Evolutionary conservation across 2,888 invertebrate genomes (phyloP).

Genomic region (Netelia virgata): DNA sequence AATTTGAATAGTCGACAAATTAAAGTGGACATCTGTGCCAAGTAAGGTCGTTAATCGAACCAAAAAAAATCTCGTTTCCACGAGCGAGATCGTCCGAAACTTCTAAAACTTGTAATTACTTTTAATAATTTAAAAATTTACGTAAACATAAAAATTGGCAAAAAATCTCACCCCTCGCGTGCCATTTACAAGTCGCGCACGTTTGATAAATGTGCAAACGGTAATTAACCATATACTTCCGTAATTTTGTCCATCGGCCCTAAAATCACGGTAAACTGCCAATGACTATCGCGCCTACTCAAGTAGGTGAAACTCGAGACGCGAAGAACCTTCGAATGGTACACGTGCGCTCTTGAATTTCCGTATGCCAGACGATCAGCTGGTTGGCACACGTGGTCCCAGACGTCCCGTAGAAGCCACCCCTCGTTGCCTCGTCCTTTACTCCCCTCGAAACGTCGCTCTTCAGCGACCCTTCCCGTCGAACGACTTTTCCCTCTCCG

Average conservation of each 20-base stretch:
- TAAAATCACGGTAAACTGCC: slow-evolving; percentile 13
- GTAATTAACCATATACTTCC: too few relatives aligned
- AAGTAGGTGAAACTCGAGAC: slow-evolving; percentile 19
- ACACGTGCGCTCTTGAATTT: slow-evolving; percentile 64
- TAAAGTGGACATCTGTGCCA: slow-evolving; percentile 33
- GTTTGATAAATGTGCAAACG: too few relatives aligned
- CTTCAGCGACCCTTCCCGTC: slow-evolving; percentile 62
- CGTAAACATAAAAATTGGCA: too few relatives aligned
- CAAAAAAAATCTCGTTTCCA: slow-evolving; percentile 13
- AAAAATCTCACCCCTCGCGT: too few relatives aligned
- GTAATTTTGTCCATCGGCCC: too few relatives aligned
- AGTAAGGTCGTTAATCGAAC: slow-evolving; percentile 32
- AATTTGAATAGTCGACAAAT: slow-evolving; percentile 62
- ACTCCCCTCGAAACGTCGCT: slow-evolving; percentile 43
- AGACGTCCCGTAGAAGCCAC: slow-evolving; percentile 57
- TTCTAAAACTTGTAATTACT: too few relatives aligned
- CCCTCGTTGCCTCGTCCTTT: slow-evolving; percentile 18
- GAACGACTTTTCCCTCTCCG: slow-evolving; percentile 46
- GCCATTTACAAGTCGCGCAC: too few relatives aligned
- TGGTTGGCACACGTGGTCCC: slow-evolving; percentile 72
- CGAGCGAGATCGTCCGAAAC: not conserved
- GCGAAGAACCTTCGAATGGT: slow-evolving; percentile 34
- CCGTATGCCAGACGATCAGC: slow-evolving; percentile 71
- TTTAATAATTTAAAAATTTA: too few relatives aligned
- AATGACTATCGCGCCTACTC: slow-evolving; percentile 21